phyloP scores from a whole-genome alignment of 2,888 invertebrate species.

The Acanthosoma haemorrhoidale region DNA sequence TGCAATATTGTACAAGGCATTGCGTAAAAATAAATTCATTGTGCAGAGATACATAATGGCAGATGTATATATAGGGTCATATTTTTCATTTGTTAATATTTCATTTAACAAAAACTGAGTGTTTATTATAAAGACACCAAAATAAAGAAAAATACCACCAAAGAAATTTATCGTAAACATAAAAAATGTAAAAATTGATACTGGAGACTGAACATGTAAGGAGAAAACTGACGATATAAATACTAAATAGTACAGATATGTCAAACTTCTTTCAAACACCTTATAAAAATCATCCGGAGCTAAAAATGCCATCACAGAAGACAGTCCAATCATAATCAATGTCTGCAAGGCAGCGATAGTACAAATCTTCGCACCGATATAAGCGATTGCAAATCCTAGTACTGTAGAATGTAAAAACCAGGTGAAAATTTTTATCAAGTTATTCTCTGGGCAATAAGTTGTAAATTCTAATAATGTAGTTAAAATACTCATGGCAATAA shows the following conservation, averaged over 20 bases:
- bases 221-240: conserved; percentile 4
- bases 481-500: conserved; percentile 9
- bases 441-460: conserved; percentile 11
- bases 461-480: conserved; percentile 15
- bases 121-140: conserved; percentile 26
- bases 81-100: conserved; percentile 1
- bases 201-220: neutral
- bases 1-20: conserved; percentile 30
- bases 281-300: conserved; percentile 21
- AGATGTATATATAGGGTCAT: conserved; percentile 27
- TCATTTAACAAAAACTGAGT: conserved; percentile 18
- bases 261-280: neutral
- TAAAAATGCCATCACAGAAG: conserved; percentile 21
- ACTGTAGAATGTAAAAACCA: conserved; percentile 26
- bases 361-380: conserved; percentile 24
- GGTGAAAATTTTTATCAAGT: neutral
- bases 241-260: conserved; percentile 19
- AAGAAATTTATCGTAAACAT: conserved; percentile 25
- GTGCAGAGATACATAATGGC: conserved; percentile 24
- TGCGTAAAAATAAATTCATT: conserved; percentile 29
- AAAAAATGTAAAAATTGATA: neutral
- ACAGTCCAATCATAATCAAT: conserved; percentile 5
- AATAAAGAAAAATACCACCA: conserved; percentile 31
- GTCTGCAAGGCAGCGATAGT: conserved; percentile 14
- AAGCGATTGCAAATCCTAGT: conserved; percentile 24